These are phyloP conservation scores for Palythoa caribaeorum DNA, from an alignment of 92 coral and sea anemone species.

Conservation along the genomic window DNA sequence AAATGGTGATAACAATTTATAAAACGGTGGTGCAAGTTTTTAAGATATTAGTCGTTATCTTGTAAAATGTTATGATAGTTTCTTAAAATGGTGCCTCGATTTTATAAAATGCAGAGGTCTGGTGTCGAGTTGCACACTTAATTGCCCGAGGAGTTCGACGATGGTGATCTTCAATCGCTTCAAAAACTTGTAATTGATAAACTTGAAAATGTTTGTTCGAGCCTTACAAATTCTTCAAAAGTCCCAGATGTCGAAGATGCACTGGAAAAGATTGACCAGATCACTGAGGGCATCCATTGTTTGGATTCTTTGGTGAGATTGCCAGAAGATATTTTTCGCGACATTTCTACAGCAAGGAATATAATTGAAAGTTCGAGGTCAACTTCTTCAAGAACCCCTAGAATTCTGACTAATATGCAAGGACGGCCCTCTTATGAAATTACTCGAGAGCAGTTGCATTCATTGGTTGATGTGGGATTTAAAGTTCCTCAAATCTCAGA, in stretches of 20 bases:
- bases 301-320: conserved; percentile 2
- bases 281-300: conserved; percentile 19
- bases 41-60: not conserved
- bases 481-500: not conserved
- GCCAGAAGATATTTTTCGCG: too few species aligned
- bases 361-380: too few species aligned
- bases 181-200: conserved; percentile 11
- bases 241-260: not conserved
- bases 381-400: too few species aligned
- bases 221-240: conserved; percentile 16
- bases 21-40: conserved; percentile 4
- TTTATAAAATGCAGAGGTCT: conserved; percentile 26
- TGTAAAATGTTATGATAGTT: not conserved
- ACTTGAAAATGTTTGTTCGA: conserved; percentile 5
- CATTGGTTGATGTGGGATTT: not conserved
- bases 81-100: conserved; percentile 17
- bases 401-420: not conserved
- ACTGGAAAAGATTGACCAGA: conserved; percentile 27
- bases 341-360: too few species aligned
- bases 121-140: conserved; percentile 20
- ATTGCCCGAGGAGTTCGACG: conserved; percentile 31
- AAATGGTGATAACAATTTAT: not conserved
- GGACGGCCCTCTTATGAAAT: not conserved
- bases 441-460: not conserved
- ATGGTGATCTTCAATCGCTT: conserved; percentile 21